These are phyloP conservation scores for Mormyrops attenuatus DNA, from an alignment of 2,797 vertebrate genomes.

Conservation along the genomic window DNA sequence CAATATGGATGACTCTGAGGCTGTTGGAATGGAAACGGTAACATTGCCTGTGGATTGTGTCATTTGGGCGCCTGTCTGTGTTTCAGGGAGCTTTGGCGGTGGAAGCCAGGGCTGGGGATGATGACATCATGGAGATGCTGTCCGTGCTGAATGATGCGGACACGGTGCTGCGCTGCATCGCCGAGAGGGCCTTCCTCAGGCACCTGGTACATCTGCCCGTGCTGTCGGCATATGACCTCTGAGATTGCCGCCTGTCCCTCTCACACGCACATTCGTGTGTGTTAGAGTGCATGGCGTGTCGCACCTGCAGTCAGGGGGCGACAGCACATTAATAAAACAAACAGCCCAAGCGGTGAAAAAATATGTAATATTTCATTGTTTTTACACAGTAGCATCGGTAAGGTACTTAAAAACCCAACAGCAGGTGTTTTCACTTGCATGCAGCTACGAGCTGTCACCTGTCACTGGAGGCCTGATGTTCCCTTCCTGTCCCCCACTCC, in stretches of 20 bases:
- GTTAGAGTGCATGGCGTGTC: background rate
- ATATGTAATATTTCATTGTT: background rate
- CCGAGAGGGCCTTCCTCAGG: conserved; percentile 90
- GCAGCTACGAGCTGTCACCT: background rate
- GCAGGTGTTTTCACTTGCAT: background rate
- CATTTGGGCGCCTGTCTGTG: background rate
- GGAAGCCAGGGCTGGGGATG: conserved; percentile 83
- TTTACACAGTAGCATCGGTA: background rate
- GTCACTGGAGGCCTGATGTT: background rate
- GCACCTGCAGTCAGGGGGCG: background rate
- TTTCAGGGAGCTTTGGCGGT: conserved; percentile 87
- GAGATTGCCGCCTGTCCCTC: background rate
- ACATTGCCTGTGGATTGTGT: background rate
- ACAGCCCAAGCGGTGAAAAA: background rate
- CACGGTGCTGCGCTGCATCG: conserved; percentile 86
- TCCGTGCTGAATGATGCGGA: conserved; percentile 75
- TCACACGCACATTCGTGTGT: background rate
- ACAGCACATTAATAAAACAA: background rate
- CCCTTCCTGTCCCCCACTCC: conserved; percentile 3
- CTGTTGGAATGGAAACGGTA: background rate
- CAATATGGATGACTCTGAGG: background rate
- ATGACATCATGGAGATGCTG: conserved; percentile 82
- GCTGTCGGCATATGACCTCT: background rate
- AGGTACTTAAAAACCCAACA: background rate
- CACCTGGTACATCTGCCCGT: conserved; percentile 65